Conservation (phyloP, 2,888 invertebrate species). For the Scaptomyza tumidula region DNA sequence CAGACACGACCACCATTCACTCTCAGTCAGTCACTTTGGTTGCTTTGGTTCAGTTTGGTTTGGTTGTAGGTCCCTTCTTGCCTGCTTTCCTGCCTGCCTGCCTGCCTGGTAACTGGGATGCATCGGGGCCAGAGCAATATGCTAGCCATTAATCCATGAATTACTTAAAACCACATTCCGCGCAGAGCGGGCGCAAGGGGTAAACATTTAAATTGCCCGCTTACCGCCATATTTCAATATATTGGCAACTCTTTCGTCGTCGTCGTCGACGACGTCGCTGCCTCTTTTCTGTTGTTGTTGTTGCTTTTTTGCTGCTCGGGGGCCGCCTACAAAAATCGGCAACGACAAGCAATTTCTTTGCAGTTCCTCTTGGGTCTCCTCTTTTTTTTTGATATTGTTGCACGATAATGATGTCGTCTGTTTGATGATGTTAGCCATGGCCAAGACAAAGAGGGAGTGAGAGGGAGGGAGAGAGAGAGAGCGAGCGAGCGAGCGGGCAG, state of each 20-base stretch:
- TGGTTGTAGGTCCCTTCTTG: background rate
- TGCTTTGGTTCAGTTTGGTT: background rate
- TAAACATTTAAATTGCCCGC: conserved; percentile 78
- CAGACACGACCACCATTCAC: conserved; percentile 76
- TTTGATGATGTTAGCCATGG: conserved; percentile 75
- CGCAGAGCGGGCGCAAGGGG: conserved; percentile 29
- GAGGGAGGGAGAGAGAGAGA: background rate
- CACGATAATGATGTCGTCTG: conserved; percentile 81
- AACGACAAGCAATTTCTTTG: conserved; percentile 73
- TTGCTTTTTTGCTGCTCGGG: conserved; percentile 30
- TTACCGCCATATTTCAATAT: conserved; percentile 81
- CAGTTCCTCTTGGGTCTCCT: conserved; percentile 35
- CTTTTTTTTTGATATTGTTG: conserved; percentile 69
- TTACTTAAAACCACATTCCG: conserved; percentile 80
- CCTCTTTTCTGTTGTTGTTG: too few relatives aligned
- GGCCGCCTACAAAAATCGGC: conserved; percentile 68
- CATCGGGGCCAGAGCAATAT: conserved; percentile 68
- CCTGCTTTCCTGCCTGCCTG: background rate
- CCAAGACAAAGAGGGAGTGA: conserved; percentile 16
- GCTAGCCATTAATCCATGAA: conserved; percentile 80
- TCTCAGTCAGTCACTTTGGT: conserved; percentile 50
- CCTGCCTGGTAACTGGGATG: conserved; percentile 17
- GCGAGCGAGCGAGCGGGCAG: conserved; percentile 17
- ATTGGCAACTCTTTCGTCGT: conserved; percentile 48
- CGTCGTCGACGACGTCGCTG: background rate